These are phyloP conservation scores for Caenorhabditis brenneri DNA, from an alignment of 1,140 invertebrate genomes.

Conservation along the genomic window DNA sequence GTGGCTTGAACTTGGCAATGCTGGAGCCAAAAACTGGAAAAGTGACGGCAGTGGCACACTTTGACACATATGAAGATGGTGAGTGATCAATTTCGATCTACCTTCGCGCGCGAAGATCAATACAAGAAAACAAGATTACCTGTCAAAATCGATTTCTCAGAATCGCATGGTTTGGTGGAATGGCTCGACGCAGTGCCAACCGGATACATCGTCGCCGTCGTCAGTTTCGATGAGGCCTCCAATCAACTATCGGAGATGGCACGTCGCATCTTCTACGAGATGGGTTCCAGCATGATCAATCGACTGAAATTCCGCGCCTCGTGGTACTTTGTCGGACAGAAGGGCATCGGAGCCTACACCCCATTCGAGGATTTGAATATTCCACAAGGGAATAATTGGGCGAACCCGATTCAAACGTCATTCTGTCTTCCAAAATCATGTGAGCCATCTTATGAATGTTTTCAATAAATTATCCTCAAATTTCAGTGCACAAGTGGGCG, in stretches of 20 bases:
- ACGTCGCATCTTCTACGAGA: constrained; percentile 72
- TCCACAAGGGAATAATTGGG: constrained; percentile 54
- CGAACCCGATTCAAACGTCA: constrained; percentile 46
- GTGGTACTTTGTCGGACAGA: constrained; percentile 76
- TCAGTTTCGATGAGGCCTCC: constrained; percentile 73
- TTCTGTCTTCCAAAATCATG: constrained; percentile 50
- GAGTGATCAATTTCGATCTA: constrained; percentile 13
- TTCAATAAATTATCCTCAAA: not conserved
- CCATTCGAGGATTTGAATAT: constrained; percentile 72
- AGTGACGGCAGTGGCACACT: constrained; percentile 66
- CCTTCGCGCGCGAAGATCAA: no score
- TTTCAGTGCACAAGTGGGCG: constrained; percentile 47
- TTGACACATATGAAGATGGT: constrained; percentile 74
- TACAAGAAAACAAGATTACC: no score
- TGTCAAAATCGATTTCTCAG: constrained; percentile 61
- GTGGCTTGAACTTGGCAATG: constrained; percentile 73
- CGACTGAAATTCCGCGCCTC: constrained; percentile 75
- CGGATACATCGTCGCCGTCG: constrained; percentile 72
- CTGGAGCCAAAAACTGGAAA: constrained; percentile 70
- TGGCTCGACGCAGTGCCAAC: constrained; percentile 72
- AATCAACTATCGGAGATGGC: constrained; percentile 70
- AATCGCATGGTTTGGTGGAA: constrained; percentile 73
- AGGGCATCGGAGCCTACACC: constrained; percentile 74
- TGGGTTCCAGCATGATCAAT: constrained; percentile 75
- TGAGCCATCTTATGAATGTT: not conserved